These are phyloP conservation scores for Aphelinus certus DNA, from an alignment of 1,140 invertebrate species.

Conservation along the genomic window DNA sequence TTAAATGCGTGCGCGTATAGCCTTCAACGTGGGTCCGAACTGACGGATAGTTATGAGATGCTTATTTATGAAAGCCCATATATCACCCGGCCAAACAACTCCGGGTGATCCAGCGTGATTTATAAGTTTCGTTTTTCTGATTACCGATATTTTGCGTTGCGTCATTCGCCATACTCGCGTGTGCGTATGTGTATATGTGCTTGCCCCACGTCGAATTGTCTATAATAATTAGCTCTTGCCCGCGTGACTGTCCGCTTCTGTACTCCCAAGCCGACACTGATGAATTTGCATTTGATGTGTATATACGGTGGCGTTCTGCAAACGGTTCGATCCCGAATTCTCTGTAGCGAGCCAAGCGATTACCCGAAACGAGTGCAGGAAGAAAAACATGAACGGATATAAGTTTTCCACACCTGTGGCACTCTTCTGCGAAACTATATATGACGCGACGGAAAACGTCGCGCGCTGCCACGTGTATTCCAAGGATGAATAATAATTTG, in stretches of 20 bases:
- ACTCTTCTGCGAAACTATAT: no score
- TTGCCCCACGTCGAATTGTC: conserved; percentile 3
- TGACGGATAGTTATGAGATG: conserved; percentile 28
- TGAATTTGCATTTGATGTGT: no score
- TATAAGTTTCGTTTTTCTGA: conserved; percentile 16
- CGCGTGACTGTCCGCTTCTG: neutral
- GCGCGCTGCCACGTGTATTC: no score
- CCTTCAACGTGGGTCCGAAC: neutral
- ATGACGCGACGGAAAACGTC: no score
- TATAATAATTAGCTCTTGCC: conserved; percentile 3
- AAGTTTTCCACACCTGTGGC: no score
- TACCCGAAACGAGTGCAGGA: no score
- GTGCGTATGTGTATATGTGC: conserved; percentile 1
- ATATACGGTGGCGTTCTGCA: no score
- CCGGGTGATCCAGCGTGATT: conserved; percentile 3
- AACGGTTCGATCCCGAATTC: no score
- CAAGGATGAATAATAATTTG: no score
- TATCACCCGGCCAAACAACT: conserved; percentile 15
- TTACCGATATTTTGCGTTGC: conserved; percentile 10
- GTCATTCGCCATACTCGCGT: neutral
- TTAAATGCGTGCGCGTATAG: neutral
- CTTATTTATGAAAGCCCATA: conserved; percentile 31
- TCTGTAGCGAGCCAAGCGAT: no score
- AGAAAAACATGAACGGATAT: no score
- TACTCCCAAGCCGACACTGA: no score